A percentile compares a stretch with the other conserved stretches of the same genome.
phyloP scores from a whole-genome alignment of 2,888 invertebrate genomes.

The Melolontha melolontha region DNA sequence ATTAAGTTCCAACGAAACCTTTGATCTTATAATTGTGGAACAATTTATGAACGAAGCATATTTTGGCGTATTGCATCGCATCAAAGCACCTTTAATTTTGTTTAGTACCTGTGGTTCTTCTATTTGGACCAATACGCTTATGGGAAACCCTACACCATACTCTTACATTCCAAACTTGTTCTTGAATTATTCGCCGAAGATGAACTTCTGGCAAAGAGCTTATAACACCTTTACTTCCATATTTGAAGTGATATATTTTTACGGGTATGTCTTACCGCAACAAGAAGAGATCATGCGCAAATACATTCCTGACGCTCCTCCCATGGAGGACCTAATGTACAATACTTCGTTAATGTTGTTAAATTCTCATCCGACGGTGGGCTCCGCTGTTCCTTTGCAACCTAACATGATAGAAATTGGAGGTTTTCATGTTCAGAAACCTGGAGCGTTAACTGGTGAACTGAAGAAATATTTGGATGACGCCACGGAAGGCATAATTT shows the following conservation, averaged over 20 bases:
- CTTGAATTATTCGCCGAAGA: constrained; percentile 59
- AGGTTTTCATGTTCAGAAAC: constrained; percentile 65
- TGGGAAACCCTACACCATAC: constrained; percentile 65
- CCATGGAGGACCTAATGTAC: constrained; percentile 52
- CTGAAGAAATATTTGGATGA: constrained; percentile 68
- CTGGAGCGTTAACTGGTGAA: constrained; percentile 61
- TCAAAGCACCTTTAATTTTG: constrained; percentile 56
- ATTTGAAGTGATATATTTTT: constrained; percentile 50
- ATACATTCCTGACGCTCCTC: constrained; percentile 54
- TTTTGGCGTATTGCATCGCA: constrained; percentile 58
- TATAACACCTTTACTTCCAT: constrained; percentile 65
- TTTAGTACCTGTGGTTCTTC: constrained; percentile 58
- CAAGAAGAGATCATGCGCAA: constrained; percentile 54
- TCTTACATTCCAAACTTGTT: constrained; percentile 67
- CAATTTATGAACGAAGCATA: constrained; percentile 65
- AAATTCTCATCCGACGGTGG: constrained; percentile 67
- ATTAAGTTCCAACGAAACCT: constrained; percentile 55
- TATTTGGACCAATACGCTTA: constrained; percentile 54
- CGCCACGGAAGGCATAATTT: constrained; percentile 69
- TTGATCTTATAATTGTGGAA: constrained; percentile 62
- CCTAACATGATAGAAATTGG: constrained; percentile 71
- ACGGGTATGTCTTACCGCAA: constrained; percentile 53
- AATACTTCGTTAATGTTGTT: constrained; percentile 55
- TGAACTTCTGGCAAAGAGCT: constrained; percentile 69
- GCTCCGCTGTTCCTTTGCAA: constrained; percentile 65